A percentile compares a stretch with the other conserved stretches of the same genome.
Conservation (phyloP, 2,888 invertebrate species). For the Drosophila quinaria region DNA sequence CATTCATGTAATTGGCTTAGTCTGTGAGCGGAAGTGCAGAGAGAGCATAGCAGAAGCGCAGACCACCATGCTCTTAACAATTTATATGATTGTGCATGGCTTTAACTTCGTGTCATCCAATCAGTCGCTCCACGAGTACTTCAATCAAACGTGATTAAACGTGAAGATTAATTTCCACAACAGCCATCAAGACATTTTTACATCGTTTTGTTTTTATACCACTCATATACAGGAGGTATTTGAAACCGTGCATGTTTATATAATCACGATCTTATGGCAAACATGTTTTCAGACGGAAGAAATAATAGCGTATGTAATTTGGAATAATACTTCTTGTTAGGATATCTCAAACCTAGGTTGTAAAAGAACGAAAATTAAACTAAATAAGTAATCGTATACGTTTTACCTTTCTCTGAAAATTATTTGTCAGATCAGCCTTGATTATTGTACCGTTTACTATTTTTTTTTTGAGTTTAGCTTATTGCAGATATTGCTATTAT, state of each 20-base stretch:
- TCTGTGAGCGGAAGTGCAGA: conserved; percentile 37
- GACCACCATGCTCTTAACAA: conserved; percentile 55
- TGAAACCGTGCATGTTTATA: background rate
- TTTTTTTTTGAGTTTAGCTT: too few relatives aligned
- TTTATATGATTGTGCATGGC: conserved; percentile 38
- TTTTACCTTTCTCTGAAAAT: too few relatives aligned
- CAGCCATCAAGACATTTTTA: conserved; percentile 8
- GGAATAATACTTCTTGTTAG: too few relatives aligned
- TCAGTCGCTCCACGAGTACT: background rate
- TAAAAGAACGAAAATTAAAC: too few relatives aligned
- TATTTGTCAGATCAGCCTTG: too few relatives aligned
- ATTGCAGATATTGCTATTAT: too few relatives aligned
- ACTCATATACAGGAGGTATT: background rate
- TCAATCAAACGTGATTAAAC: conserved; percentile 2
- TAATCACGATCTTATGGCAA: background rate
- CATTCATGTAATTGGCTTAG: conserved; percentile 58
- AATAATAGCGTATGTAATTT: too few relatives aligned
- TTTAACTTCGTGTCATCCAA: conserved; percentile 58
- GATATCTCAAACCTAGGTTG: too few relatives aligned
- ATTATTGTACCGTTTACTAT: too few relatives aligned
- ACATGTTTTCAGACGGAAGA: too few relatives aligned
- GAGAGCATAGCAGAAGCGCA: conserved; percentile 11
- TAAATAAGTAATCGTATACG: too few relatives aligned
- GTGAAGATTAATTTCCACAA: background rate
- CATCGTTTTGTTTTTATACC: background rate